phyloP scores from a whole-genome alignment of 2,113 vertebrate genomes.

The Isichthys henryi region DNA sequence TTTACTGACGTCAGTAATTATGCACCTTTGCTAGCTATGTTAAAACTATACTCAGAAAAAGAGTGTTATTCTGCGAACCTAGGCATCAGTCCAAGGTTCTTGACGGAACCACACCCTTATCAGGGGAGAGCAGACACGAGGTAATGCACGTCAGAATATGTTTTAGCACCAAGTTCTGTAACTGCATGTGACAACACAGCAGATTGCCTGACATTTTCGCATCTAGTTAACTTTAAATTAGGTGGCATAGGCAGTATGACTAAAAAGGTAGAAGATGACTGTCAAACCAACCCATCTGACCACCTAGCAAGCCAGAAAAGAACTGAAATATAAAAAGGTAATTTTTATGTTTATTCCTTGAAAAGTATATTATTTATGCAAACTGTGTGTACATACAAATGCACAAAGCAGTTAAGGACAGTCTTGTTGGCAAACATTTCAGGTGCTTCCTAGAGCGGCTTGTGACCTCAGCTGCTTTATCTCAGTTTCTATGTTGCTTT shows the following conservation, averaged over 20 bases:
- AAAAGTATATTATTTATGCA: neutral
- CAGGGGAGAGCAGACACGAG: constrained; percentile 42
- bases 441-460: neutral
- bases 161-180: constrained; percentile 13
- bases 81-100: neutral
- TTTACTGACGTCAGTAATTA: neutral
- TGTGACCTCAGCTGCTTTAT: neutral
- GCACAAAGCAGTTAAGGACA: neutral
- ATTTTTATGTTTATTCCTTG: neutral
- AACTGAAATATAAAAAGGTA: neutral
- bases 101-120: constrained; percentile 45
- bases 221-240: constrained; percentile 20
- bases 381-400: neutral
- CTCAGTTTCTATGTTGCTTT: neutral
- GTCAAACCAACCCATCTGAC: constrained; percentile 3
- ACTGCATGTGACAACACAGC: constrained; percentile 29
- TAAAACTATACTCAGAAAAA: neutral
- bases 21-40: neutral
- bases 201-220: neutral
- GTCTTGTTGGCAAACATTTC: neutral
- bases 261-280: constrained; percentile 37
- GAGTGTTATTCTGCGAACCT: neutral
- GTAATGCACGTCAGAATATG: constrained; percentile 14
- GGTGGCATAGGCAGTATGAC: constrained; percentile 20
- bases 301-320: neutral